Evolutionary conservation across 2,113 vertebrate genomes (phyloP).

Genomic region (Ictalurus punctatus): DNA sequence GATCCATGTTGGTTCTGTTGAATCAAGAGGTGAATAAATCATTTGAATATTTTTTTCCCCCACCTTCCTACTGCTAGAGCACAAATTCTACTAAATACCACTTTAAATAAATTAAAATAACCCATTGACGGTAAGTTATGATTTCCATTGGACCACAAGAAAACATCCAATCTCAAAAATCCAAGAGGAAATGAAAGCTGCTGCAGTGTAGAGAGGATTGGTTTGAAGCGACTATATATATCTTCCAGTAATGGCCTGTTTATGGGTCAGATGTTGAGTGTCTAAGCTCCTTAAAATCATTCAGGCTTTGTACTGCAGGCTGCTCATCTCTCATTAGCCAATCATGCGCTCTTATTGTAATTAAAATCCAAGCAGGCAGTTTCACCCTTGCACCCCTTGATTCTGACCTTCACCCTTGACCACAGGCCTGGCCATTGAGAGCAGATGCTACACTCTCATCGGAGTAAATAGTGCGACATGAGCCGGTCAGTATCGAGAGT

Average conservation of each 20-base stretch:
- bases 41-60: not conserved
- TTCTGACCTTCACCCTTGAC: conserved; percentile 27
- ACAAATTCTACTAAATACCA: not conserved
- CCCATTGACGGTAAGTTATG: not conserved
- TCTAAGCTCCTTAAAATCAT: conserved; percentile 21
- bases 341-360: conserved; percentile 29
- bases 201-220: not conserved
- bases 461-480: not conserved
- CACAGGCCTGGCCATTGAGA: not conserved
- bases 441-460: conserved; percentile 17
- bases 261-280: conserved; percentile 27
- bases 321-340: conserved; percentile 35
- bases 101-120: not conserved
- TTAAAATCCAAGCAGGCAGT: conserved; percentile 34
- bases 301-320: conserved; percentile 28
- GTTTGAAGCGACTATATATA: not conserved
- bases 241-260: conserved; percentile 17
- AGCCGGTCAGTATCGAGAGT: not conserved
- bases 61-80: not conserved
- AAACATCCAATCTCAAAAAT: not conserved
- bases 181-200: not conserved
- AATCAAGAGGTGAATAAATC: not conserved
- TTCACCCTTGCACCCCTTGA: conserved; percentile 20
- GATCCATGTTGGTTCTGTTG: no score
- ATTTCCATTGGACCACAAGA: not conserved